Conservation (phyloP, 2,113 vertebrate genomes). For the Colaptes auratus region DNA sequence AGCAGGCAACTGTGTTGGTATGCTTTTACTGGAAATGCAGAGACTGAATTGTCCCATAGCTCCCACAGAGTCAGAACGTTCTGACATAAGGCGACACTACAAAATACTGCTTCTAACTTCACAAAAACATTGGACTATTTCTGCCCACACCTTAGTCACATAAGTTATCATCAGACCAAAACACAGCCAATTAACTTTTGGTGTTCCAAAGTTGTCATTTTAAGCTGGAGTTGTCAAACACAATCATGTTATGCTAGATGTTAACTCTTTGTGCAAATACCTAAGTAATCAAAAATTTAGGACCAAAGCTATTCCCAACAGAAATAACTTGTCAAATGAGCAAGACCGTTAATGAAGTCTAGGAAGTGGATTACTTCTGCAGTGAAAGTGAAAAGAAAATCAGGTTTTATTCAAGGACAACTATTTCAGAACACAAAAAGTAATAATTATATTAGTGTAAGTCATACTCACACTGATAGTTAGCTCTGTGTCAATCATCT, state of each 20-base stretch:
- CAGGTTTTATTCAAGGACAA: neutral
- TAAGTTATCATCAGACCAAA: constrained; percentile 5
- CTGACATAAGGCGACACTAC: neutral
- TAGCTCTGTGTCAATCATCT: neutral
- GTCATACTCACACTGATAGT: neutral
- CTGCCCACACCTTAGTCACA: neutral
- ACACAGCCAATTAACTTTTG: neutral
- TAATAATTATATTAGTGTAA: neutral
- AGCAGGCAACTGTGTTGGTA: neutral
- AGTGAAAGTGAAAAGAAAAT: neutral
- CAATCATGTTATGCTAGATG: neutral
- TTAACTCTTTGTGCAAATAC: neutral
- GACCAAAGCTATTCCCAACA: neutral
- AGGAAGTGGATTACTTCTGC: neutral
- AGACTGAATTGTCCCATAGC: neutral
- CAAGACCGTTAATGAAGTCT: neutral
- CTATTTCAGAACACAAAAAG: neutral
- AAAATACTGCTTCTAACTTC: neutral
- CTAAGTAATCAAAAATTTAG: neutral
- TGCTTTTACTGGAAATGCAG: neutral
- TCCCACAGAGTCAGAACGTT: neutral
- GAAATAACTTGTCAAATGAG: neutral
- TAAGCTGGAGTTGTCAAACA: neutral
- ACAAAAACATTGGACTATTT: neutral
- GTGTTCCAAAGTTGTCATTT: neutral